Conservation (phyloP, 2,797 vertebrate genomes). For the Sebastes iracundus region DNA sequence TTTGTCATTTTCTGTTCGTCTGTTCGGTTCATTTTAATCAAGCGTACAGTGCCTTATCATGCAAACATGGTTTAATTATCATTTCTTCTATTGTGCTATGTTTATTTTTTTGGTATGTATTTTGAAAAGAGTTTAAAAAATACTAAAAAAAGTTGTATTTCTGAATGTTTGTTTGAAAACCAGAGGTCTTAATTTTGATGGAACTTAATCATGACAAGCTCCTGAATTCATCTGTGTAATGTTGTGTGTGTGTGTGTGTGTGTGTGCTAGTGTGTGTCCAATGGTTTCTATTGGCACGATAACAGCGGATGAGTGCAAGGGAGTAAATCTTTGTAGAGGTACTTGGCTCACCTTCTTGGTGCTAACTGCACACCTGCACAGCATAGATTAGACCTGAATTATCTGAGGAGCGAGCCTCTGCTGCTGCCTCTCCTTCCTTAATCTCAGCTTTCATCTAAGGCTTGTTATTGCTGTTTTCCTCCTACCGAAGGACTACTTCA, state of each 20-base stretch:
- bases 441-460: slow-evolving; percentile 76
- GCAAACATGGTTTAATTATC: background rate
- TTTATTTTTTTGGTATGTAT: background rate
- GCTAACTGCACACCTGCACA: slow-evolving; percentile 74
- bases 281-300: slow-evolving; percentile 41
- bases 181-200: background rate
- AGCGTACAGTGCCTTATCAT: background rate
- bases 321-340: slow-evolving; percentile 68
- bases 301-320: slow-evolving; percentile 33
- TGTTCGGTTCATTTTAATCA: slow-evolving; percentile 5
- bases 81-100: background rate
- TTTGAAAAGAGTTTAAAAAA: background rate
- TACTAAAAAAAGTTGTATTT: background rate
- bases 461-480: slow-evolving; percentile 74
- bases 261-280: slow-evolving; percentile 8
- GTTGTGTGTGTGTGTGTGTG: slow-evolving; percentile 24
- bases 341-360: slow-evolving; percentile 57
- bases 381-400: slow-evolving; percentile 78
- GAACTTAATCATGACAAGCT: slow-evolving; percentile 13
- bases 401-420: slow-evolving; percentile 62
- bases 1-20: background rate
- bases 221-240: slow-evolving; percentile 15
- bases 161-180: background rate
- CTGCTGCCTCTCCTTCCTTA: slow-evolving; percentile 58
- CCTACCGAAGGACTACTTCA: slow-evolving; percentile 45